These are phyloP conservation scores for Caenorhabditis zanzibari DNA, from an alignment of 2,888 invertebrate species.

Conservation along the genomic window DNA sequence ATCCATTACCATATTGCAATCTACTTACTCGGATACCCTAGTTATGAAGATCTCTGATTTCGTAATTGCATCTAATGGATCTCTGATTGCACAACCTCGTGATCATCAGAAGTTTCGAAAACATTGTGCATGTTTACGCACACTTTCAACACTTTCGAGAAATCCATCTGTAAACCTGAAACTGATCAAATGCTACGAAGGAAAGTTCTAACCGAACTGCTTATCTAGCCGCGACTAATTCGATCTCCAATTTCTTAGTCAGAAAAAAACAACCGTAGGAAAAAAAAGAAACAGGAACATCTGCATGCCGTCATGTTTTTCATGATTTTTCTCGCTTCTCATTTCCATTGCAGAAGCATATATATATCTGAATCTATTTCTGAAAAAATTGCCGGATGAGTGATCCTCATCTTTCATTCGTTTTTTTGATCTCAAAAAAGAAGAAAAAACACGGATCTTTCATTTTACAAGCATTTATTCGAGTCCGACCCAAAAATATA, in stretches of 20 bases:
- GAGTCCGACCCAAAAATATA: slow-evolving; percentile 5
- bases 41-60: slow-evolving; percentile 31
- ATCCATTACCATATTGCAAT: neutral
- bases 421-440: slow-evolving; percentile 1
- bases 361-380: slow-evolving; percentile 14
- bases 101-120: neutral
- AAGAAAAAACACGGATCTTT: slow-evolving; percentile 3
- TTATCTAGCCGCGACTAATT: slow-evolving; percentile 27
- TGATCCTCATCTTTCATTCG: neutral
- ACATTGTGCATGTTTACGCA: slow-evolving; percentile 23
- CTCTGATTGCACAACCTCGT: slow-evolving; percentile 13
- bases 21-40: neutral
- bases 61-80: slow-evolving; percentile 11
- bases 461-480: slow-evolving; percentile 32
- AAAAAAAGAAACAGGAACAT: slow-evolving; percentile 54
- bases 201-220: slow-evolving; percentile 8
- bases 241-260: slow-evolving; percentile 47
- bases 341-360: slow-evolving; percentile 18
- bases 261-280: slow-evolving; percentile 28
- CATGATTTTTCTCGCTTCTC: slow-evolving; percentile 18
- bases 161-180: slow-evolving; percentile 8
- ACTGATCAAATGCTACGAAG: slow-evolving; percentile 9
- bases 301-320: slow-evolving; percentile 44
- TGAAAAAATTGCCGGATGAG: slow-evolving; percentile 21
- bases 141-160: neutral